phyloP scores from a whole-genome alignment of 2,888 invertebrate species.

The Oeneis ivallda region DNA sequence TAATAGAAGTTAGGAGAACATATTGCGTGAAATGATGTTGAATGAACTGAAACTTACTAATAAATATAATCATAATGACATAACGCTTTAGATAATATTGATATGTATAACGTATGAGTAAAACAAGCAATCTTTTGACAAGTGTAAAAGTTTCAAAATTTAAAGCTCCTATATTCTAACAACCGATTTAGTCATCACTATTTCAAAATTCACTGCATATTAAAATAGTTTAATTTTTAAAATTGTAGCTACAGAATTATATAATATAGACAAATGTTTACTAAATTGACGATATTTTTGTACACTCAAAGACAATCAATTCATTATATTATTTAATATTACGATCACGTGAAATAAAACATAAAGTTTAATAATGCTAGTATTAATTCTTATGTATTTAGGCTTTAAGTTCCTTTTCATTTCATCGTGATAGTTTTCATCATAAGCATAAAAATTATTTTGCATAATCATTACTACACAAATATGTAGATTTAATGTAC shows the following conservation, averaged over 20 bases:
- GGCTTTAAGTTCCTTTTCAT: conserved; percentile 28
- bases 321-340: conserved; percentile 40
- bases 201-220: neutral
- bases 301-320: conserved; percentile 67
- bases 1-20: no score
- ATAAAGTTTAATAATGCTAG: conserved; percentile 19
- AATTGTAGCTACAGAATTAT: conserved; percentile 30
- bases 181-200: neutral
- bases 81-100: neutral
- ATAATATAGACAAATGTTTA: conserved; percentile 29
- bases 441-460: conserved; percentile 50
- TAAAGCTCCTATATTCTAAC: neutral
- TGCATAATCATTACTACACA: neutral
- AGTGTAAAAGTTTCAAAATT: no score
- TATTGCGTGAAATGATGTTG: neutral
- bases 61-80: neutral
- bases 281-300: conserved; percentile 69
- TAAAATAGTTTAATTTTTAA: conserved; percentile 19
- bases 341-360: conserved; percentile 44
- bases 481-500: conserved; percentile 53
- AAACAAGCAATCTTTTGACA: no score
- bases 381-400: conserved; percentile 28
- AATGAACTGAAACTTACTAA: neutral
- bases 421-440: conserved; percentile 30
- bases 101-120: neutral